Evolutionary conservation across 2,888 invertebrate genomes (phyloP).

Genomic region (Leucophenga maculata): DNA sequence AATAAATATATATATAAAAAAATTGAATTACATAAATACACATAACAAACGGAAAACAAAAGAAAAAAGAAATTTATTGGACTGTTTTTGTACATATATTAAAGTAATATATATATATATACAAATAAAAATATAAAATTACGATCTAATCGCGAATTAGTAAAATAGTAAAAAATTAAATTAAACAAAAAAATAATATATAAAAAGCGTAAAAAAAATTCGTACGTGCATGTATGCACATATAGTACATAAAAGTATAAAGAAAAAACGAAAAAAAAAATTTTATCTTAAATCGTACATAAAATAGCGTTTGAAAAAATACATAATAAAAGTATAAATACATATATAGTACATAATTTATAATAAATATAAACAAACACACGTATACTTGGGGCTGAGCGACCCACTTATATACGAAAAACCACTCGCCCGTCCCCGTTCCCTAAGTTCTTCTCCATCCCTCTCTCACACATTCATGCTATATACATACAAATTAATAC

Average conservation of each 20-base stretch:
- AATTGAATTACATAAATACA: slow-evolving; percentile 42
- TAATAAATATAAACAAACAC: too few species aligned
- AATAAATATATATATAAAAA: slow-evolving; percentile 43
- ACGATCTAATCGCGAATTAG: slow-evolving; percentile 26
- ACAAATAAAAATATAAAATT: slow-evolving; percentile 23
- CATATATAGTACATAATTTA: background rate
- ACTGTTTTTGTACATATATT: slow-evolving; percentile 41
- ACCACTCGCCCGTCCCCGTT: background rate
- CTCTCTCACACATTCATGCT: slow-evolving; percentile 5
- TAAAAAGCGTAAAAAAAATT: background rate
- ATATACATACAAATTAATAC: background rate
- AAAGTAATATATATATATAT: slow-evolving; percentile 25
- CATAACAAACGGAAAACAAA: slow-evolving; percentile 46
- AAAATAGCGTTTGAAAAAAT: background rate
- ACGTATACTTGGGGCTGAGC: background rate
- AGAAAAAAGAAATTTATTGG: slow-evolving; percentile 26
- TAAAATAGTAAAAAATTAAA: slow-evolving; percentile 23
- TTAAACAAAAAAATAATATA: slow-evolving; percentile 6
- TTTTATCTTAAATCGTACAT: background rate
- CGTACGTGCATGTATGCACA: background rate
- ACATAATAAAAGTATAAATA: background rate
- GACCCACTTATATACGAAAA: background rate
- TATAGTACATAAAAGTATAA: slow-evolving; percentile 10
- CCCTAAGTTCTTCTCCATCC: background rate
- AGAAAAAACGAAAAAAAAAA: background rate